These are phyloP conservation scores for Labroides dimidiatus DNA, from an alignment of 2,797 vertebrate genomes.

Conservation along the genomic window DNA sequence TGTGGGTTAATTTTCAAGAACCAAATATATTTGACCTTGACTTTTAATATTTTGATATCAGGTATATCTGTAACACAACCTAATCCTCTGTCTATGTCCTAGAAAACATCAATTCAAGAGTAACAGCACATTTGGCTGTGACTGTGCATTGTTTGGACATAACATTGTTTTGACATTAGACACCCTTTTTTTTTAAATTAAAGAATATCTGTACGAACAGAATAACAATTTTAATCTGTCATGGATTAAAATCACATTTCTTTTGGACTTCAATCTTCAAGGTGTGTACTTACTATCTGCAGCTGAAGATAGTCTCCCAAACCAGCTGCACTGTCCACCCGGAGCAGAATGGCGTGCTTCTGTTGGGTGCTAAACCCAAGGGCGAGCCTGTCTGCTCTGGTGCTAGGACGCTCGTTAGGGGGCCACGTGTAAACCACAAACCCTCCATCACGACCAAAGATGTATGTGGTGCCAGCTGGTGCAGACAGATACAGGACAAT, in stretches of 20 bases:
- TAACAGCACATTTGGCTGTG: no score
- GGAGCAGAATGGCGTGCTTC: constrained; percentile 94
- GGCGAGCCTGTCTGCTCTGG: constrained; percentile 95
- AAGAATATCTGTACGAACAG: no score
- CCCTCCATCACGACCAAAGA: constrained; percentile 98
- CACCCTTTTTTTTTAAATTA: no score
- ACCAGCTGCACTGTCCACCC: constrained; percentile 97
- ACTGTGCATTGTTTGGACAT: no score
- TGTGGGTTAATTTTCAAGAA: background rate
- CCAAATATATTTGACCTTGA: background rate
- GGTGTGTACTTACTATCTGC: constrained; percentile 92
- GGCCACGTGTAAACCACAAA: constrained; percentile 98
- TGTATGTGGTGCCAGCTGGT: constrained; percentile 97
- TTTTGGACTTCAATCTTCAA: background rate
- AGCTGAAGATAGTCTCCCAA: constrained; percentile 98
- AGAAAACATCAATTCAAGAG: no score
- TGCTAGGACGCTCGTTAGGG: constrained; percentile 97
- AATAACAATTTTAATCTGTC: no score
- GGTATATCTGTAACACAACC: no score
- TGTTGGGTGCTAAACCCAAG: constrained; percentile 98
- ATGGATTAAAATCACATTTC: no score
- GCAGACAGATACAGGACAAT: constrained; percentile 32
- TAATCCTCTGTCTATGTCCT: no score
- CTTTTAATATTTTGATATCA: background rate
- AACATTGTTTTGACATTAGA: no score